Evolutionary conservation across 2,797 vertebrate genomes (phyloP).

Genomic region (Bovichtus diacanthus): DNA sequence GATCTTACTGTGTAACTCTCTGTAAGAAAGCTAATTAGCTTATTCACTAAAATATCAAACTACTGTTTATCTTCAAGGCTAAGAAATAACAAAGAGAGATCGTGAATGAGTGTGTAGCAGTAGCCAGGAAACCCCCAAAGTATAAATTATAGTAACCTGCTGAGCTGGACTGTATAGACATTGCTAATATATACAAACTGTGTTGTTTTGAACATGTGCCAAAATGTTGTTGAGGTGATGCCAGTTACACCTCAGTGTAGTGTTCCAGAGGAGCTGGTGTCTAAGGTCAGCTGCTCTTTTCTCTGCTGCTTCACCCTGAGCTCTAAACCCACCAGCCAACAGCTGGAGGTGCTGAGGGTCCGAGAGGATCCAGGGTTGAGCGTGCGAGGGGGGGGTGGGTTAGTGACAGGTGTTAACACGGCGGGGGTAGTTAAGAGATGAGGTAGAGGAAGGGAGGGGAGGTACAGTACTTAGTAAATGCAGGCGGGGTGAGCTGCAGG

Average conservation of each 20-base stretch:
- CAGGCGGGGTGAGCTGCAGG: slow-evolving; percentile 68
- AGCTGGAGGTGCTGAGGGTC: slow-evolving; percentile 25
- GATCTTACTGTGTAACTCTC: neutral
- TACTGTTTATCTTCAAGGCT: neutral
- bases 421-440: slow-evolving; percentile 38
- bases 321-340: slow-evolving; percentile 38
- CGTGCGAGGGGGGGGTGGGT: slow-evolving; percentile 45
- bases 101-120: neutral
- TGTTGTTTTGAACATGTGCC: slow-evolving; percentile 13
- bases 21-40: neutral
- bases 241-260: slow-evolving; percentile 7
- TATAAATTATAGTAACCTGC: neutral
- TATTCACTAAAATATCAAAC: neutral
- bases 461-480: slow-evolving; percentile 57
- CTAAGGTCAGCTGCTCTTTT: slow-evolving; percentile 35
- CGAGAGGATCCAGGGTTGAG: slow-evolving; percentile 28
- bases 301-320: neutral
- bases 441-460: slow-evolving; percentile 33
- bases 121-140: neutral
- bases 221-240: slow-evolving; percentile 8
- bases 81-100: neutral
- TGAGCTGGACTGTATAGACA: neutral
- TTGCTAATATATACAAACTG: neutral
- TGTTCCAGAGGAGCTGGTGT: slow-evolving; percentile 33
- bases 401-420: slow-evolving; percentile 69